Evolutionary conservation across 2,113 vertebrate species (phyloP), one percentile per base, ranked within the genome.

Genomic region (Notarius quadriscutis): DNA sequence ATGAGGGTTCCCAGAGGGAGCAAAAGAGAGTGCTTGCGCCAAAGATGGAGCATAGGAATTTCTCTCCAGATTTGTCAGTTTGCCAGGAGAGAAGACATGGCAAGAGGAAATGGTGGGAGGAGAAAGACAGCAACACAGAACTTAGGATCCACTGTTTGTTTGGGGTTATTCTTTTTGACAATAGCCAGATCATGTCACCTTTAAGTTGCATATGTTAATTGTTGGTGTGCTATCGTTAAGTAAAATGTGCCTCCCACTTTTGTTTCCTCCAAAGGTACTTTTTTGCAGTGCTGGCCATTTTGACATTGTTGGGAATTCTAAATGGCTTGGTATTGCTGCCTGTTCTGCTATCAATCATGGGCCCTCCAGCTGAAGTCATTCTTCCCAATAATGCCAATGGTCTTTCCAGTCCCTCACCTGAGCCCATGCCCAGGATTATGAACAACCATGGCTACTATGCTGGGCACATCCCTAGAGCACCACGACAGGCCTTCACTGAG

Each of bases 301-400:
- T 99, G 92, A 99, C 98, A 0, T 91, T 98, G 85, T 81, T 99
- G 95, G 98, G 98, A 22, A 95, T 99, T 89, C 96, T 99, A 83
- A 99, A 99, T 0, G 98, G 98, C 27, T 93, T 99, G 48, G 97
- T 99, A 65, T 95, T 99, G 86, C 96, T 99, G 83, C 98, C 98
- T 0, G 98, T 99, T 83, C 93, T 99, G 83, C 96, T 99, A 57
- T 99, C 98, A 0, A 86, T 99, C 91, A 95, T 97, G 0, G 98
- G 98, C 8, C 98, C 98, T 41, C 97, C 98, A 0, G 94, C 97
- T 1, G 97, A 99, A 95, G 96, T 97, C 88, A 91, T 92, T 0
- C 91, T 93, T 0, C 83, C 94, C 7, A 95, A 96, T 84, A 95
- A 89, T 0, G 74, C 91, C 88, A 93, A 92, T 90, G 90, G 90